Conservation (phyloP, 2,797 vertebrate species). For the Petrocephalus schoutedeni region DNA sequence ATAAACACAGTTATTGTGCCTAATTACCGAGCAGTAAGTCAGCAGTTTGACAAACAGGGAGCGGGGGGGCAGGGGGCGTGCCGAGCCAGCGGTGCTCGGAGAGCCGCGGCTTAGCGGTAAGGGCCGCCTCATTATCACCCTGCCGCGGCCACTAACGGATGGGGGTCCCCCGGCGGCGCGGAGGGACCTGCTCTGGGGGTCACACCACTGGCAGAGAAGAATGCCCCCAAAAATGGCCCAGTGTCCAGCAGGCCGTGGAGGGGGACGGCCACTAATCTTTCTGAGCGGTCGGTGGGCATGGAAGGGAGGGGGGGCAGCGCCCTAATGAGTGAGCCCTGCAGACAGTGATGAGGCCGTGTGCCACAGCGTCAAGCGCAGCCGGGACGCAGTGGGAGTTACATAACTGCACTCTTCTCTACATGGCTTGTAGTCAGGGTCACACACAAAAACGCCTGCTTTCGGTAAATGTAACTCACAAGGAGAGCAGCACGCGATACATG, state of each 20-base stretch:
- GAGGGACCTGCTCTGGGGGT: conserved; percentile 53
- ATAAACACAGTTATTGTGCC: neutral
- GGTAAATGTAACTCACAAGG: neutral
- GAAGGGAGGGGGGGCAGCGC: neutral
- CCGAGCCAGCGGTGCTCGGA: conserved; percentile 47
- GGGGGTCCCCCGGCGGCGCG: conserved; percentile 32
- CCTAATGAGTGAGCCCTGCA: neutral
- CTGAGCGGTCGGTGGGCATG: conserved; percentile 58
- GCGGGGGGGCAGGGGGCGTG: conserved; percentile 26
- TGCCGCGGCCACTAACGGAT: conserved; percentile 65
- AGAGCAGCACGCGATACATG: neutral
- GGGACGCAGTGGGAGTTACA: neutral
- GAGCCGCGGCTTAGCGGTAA: conserved; percentile 54
- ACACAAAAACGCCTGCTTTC: neutral
- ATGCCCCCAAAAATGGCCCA: conserved; percentile 57
- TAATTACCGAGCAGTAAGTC: neutral
- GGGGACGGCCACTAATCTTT: conserved; percentile 73
- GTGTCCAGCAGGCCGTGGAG: conserved; percentile 54
- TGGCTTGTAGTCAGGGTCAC: neutral
- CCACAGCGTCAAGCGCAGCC: neutral
- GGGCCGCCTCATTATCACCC: conserved; percentile 64
- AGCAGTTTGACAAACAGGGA: conserved; percentile 37
- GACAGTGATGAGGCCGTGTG: neutral
- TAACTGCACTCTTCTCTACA: neutral
- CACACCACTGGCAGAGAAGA: conserved; percentile 65